phyloP scores from a whole-genome alignment of 2,888 invertebrate genomes.

The Carabus problematicus region DNA sequence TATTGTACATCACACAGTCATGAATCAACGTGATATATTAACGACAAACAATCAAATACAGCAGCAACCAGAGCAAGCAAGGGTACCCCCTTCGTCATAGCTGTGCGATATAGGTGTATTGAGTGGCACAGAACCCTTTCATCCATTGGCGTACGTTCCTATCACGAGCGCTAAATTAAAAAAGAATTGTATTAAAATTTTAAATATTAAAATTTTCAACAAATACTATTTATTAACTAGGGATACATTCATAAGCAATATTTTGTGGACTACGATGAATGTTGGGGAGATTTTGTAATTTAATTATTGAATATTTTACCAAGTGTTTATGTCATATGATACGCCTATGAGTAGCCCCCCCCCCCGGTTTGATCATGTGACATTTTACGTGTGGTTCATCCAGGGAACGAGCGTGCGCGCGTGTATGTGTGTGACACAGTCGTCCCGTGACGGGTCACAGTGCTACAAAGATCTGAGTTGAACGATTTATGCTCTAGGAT shows the following conservation, averaged over 20 bases:
- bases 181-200: too few species aligned
- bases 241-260: too few species aligned
- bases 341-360: background rate
- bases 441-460: conserved; percentile 1
- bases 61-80: conserved; percentile 14
- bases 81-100: background rate
- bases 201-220: too few species aligned
- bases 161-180: background rate
- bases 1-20: background rate
- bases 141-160: background rate
- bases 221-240: too few species aligned
- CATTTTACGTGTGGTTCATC: conserved; percentile 6
- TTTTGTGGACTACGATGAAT: too few species aligned
- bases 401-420: background rate
- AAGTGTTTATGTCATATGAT: background rate
- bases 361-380: background rate
- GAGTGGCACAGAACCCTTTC: too few species aligned
- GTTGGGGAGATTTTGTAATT: too few species aligned
- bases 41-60: conserved; percentile 42
- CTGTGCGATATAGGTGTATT: too few species aligned
- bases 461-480: conserved; percentile 21
- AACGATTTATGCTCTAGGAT: conserved; percentile 19
- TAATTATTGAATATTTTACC: too few species aligned
- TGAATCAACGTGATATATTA: conserved; percentile 41
- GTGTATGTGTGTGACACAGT: background rate